phyloP scores from a whole-genome alignment of 2,888 invertebrate genomes.

The Melitaea athalia region DNA sequence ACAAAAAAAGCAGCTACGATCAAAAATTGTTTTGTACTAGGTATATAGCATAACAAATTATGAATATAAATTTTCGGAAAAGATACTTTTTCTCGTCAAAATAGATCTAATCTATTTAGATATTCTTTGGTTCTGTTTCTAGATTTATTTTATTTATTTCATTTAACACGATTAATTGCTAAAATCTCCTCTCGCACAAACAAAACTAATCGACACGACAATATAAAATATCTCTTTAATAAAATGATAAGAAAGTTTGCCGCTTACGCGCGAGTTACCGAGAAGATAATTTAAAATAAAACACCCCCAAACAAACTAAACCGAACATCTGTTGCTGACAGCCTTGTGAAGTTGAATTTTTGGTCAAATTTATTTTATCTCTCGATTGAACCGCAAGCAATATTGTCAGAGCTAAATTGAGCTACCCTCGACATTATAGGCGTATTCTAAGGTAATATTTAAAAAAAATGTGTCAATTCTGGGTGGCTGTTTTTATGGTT shows the following conservation, averaged over 20 bases:
- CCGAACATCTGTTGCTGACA: slow-evolving; percentile 63
- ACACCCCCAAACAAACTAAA: slow-evolving; percentile 44
- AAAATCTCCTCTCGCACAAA: neutral
- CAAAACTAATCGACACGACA: neutral
- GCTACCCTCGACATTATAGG: neutral
- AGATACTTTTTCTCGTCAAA: too few species aligned
- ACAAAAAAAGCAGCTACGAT: too few species aligned
- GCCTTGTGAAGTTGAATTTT: slow-evolving; percentile 39
- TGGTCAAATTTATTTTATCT: slow-evolving; percentile 69
- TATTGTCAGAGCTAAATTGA: slow-evolving; percentile 62
- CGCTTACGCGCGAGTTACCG: neutral
- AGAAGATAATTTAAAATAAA: slow-evolving; percentile 15
- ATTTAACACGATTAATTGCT: too few species aligned
- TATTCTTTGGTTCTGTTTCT: too few species aligned
- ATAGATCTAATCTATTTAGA: too few species aligned
- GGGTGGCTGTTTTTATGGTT: too few species aligned
- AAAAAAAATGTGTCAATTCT: too few species aligned
- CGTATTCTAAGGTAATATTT: too few species aligned
- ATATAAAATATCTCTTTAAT: neutral
- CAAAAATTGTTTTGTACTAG: too few species aligned
- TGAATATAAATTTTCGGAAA: too few species aligned
- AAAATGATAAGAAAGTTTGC: neutral
- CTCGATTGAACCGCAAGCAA: slow-evolving; percentile 74
- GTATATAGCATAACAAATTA: too few species aligned
- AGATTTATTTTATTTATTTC: too few species aligned